Evolutionary conservation across 2,113 vertebrate genomes (phyloP).

Genomic region (Eira barbara): DNA sequence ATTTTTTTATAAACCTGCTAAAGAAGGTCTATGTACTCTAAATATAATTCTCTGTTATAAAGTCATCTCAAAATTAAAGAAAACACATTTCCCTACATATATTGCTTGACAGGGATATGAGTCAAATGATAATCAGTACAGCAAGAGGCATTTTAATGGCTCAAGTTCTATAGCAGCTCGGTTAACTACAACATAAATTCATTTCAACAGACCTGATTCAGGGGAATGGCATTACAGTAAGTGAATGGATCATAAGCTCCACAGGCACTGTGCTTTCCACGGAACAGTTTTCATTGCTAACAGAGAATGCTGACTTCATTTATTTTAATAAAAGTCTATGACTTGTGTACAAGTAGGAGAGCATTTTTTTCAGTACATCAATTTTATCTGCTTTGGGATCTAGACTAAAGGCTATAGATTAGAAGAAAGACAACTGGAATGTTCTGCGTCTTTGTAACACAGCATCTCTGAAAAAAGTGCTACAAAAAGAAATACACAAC

Average conservation of each 20-base stretch:
- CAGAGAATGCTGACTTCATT: constrained; percentile 1
- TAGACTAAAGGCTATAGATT: not conserved
- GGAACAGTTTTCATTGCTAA: not conserved
- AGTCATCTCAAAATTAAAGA: constrained; percentile 34
- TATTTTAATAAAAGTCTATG: constrained; percentile 50
- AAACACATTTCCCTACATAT: not conserved
- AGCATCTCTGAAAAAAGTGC: not conserved
- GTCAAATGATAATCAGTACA: constrained; percentile 22
- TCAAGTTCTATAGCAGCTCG: not conserved
- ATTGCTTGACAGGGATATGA: not conserved
- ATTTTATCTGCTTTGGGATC: constrained; percentile 26
- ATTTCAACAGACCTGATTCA: not conserved
- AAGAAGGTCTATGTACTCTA: not conserved
- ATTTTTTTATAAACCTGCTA: not conserved
- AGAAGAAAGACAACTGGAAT: not conserved
- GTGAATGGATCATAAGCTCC: not conserved
- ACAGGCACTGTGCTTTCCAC: not conserved
- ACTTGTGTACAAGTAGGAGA: not conserved
- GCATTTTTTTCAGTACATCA: constrained; percentile 40
- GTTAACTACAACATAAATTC: constrained; percentile 33
- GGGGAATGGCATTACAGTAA: not conserved
- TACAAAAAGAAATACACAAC: not conserved
- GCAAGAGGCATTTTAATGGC: constrained; percentile 26
- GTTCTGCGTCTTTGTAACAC: not conserved
- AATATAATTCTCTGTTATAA: not conserved